These are phyloP conservation scores for Microcebus tavaratra DNA, from an alignment of 2,113 vertebrate genomes.

Conservation along the genomic window DNA sequence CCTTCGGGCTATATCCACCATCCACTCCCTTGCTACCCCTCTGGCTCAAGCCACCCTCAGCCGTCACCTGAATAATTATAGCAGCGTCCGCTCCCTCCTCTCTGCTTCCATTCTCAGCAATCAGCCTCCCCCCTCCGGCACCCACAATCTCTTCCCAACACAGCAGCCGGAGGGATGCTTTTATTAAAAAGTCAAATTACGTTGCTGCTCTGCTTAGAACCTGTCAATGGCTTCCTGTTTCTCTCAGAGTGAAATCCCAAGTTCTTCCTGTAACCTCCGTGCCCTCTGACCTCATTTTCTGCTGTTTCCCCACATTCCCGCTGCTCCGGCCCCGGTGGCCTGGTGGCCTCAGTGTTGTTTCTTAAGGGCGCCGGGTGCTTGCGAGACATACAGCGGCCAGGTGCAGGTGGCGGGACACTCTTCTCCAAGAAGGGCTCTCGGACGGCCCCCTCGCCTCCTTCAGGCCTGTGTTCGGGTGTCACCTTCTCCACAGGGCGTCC, in stretches of 20 bases:
- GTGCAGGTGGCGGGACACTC: too few relatives aligned
- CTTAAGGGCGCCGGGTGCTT: neutral
- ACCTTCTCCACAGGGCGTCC: neutral
- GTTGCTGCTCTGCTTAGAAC: neutral
- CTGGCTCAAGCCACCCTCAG: too few relatives aligned
- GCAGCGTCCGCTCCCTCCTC: neutral
- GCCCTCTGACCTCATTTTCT: neutral
- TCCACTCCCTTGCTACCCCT: fast-evolving
- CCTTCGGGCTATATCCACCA: neutral
- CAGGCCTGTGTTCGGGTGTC: neutral
- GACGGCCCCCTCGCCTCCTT: neutral
- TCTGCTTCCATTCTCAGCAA: neutral
- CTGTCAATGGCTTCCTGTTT: neutral
- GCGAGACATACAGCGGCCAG: fast-evolving
- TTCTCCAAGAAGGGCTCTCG: neutral
- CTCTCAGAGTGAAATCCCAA: neutral
- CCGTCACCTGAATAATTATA: neutral
- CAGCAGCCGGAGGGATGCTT: neutral
- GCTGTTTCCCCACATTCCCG: neutral
- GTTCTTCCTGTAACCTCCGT: neutral
- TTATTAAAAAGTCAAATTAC: neutral
- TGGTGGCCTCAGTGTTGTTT: neutral
- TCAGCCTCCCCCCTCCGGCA: fast-evolving
- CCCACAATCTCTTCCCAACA: neutral
- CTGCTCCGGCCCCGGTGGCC: neutral